Conservation (phyloP, 2,113 vertebrate species). For the Muntiacus muntjak region DNA sequence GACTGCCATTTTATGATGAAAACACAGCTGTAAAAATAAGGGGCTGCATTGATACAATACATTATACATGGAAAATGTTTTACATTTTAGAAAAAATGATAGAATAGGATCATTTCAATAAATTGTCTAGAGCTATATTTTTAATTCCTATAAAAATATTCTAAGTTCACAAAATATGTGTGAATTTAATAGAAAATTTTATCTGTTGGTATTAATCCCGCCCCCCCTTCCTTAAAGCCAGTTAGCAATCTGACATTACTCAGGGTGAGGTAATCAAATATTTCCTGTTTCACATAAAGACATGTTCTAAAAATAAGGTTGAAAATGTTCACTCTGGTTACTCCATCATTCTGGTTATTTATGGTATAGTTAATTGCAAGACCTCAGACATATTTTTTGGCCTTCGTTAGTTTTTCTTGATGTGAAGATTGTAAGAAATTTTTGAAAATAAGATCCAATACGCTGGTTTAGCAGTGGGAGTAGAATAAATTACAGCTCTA, state of each 20-base stretch:
- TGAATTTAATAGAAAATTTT: slow-evolving; percentile 32
- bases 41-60: background rate
- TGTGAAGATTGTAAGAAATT: background rate
- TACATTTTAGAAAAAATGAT: slow-evolving; percentile 13
- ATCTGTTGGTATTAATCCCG: slow-evolving; percentile 10
- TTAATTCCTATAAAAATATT: slow-evolving; percentile 22
- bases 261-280: background rate
- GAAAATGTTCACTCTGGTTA: background rate
- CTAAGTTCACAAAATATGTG: background rate
- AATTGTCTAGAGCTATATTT: slow-evolving; percentile 27
- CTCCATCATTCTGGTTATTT: background rate
- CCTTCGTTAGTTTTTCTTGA: background rate
- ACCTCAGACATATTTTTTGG: background rate
- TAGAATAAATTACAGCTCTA: background rate
- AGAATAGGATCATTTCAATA: slow-evolving; percentile 4
- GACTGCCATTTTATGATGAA: background rate
- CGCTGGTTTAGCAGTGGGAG: background rate
- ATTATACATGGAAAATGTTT: background rate
- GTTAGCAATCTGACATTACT: background rate
- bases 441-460: background rate
- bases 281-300: background rate
- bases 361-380: background rate
- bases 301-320: background rate
- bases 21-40: slow-evolving; percentile 20
- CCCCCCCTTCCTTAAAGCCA: background rate